Percentiles rank a stretch among this genome's conserved stretches.
Evolutionary conservation across 2,113 vertebrate species (phyloP).

Genomic region (Gnathonemus echidnorhynchus): DNA sequence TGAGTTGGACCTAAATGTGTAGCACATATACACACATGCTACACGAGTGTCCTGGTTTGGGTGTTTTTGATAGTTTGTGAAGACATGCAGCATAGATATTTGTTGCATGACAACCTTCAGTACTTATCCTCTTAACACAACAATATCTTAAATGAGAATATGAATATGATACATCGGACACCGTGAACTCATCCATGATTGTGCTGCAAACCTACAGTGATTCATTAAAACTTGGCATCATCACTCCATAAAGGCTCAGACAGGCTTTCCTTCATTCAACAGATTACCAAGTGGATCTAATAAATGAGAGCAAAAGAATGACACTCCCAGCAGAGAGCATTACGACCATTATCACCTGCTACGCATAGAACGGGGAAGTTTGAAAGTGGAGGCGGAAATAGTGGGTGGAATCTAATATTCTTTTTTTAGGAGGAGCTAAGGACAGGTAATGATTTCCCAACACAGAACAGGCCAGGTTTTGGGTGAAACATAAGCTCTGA

Average conservation of each 20-base stretch:
- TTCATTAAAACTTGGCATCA: background rate
- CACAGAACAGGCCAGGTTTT: background rate
- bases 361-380: background rate
- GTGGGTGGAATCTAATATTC: background rate
- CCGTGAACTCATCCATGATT: background rate
- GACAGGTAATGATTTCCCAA: background rate
- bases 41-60: background rate
- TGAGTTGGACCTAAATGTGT: background rate
- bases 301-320: background rate
- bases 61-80: background rate
- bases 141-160: background rate
- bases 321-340: background rate
- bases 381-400: background rate
- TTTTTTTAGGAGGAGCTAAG: background rate
- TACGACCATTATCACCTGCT: background rate
- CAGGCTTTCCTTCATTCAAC: background rate
- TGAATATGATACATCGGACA: background rate
- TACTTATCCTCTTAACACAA: background rate
- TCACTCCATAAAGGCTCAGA: background rate
- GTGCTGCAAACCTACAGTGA: background rate
- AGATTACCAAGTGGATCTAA: background rate
- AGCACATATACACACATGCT: background rate
- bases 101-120: background rate
- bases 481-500: background rate
- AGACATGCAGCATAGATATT: background rate